These are phyloP conservation scores for Syngnathus floridae DNA, from an alignment of 2,113 vertebrate genomes.

Conservation along the genomic window DNA sequence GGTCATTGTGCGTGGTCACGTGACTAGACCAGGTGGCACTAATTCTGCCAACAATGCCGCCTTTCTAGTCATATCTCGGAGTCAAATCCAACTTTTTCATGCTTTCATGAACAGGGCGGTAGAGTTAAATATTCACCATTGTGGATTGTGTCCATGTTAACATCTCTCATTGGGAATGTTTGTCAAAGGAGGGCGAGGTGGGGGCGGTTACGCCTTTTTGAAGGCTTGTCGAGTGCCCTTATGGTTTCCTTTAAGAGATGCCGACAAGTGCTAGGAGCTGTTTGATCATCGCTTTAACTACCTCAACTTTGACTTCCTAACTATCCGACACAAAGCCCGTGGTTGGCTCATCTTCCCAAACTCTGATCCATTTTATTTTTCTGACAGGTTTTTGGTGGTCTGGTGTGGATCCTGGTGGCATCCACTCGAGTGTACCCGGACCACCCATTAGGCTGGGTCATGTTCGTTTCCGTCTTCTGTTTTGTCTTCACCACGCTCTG, in stretches of 20 bases:
- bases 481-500: constrained; percentile 69
- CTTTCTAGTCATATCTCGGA: not conserved
- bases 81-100: not conserved
- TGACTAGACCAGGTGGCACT: not conserved
- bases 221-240: not conserved
- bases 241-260: constrained; percentile 3
- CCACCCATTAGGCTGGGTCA: constrained; percentile 75
- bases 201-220: not conserved
- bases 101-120: not conserved
- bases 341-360: too few species aligned
- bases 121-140: not conserved
- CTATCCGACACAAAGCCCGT: not conserved
- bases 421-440: constrained; percentile 26
- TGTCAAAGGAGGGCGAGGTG: constrained; percentile 37
- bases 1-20: not conserved
- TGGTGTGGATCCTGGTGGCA: constrained; percentile 79
- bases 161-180: constrained; percentile 32
- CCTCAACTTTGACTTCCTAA: too few species aligned
- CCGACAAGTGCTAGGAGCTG: not conserved
- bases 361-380: too few species aligned
- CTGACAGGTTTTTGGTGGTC: constrained; percentile 73
- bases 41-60: not conserved
- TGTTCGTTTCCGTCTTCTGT: constrained; percentile 80
- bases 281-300: not conserved
- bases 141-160: not conserved